Conservation (phyloP, 2,888 invertebrate species). For the Ctenicera cuprea region DNA sequence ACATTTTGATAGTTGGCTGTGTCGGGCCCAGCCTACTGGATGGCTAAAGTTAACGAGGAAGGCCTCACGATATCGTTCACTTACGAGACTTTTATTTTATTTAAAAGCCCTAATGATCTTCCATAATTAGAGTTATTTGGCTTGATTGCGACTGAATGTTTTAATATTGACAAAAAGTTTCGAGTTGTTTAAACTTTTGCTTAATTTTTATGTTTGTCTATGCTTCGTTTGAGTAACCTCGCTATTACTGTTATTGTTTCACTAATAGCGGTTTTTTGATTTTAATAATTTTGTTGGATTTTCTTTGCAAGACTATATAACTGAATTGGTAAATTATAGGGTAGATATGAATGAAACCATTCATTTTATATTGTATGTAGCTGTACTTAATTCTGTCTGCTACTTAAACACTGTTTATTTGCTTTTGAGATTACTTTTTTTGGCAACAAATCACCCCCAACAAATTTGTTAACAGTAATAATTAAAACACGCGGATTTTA, state of each 20-base stretch:
- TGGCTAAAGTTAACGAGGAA: constrained; percentile 55
- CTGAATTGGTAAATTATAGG: constrained; percentile 9
- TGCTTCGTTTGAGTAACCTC: not conserved
- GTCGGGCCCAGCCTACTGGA: constrained; percentile 44
- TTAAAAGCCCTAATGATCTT: constrained; percentile 59
- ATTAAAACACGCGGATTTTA: too few relatives aligned
- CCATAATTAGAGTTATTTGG: constrained; percentile 58
- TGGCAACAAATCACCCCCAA: too few relatives aligned
- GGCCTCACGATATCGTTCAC: constrained; percentile 57
- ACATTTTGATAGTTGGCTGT: constrained; percentile 60
- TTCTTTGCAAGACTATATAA: constrained; percentile 4
- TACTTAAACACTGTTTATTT: not conserved
- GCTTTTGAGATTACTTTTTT: too few relatives aligned
- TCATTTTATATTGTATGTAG: not conserved
- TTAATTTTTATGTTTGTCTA: constrained; percentile 7
- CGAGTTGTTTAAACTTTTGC: constrained; percentile 12
- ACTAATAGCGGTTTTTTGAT: constrained; percentile 7
- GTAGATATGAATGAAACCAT: constrained; percentile 8
- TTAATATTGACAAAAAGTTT: constrained; percentile 33
- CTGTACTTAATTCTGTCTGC: not conserved
- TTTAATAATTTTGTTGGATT: constrained; percentile 2
- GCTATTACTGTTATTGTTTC: not conserved
- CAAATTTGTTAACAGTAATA: too few relatives aligned
- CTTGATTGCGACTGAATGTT: constrained; percentile 35
- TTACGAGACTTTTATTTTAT: constrained; percentile 61